Evolutionary conservation across 2,888 invertebrate genomes (phyloP).

Genomic region (Acanthoscelides obtectus): DNA sequence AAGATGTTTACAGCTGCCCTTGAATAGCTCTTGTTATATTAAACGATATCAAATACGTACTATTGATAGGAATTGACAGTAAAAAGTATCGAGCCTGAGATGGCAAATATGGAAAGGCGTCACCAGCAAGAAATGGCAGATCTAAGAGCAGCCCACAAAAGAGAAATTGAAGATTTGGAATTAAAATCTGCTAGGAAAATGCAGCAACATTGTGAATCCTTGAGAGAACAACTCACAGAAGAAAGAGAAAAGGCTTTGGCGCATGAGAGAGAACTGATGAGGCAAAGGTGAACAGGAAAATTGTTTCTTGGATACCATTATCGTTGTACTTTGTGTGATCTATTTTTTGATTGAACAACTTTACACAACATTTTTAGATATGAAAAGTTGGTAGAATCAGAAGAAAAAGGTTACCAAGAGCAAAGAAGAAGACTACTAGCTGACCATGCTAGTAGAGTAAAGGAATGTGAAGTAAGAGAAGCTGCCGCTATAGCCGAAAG

Average conservation of each 20-base stretch:
- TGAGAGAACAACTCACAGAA: slow-evolving; percentile 57
- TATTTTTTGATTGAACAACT: not conserved
- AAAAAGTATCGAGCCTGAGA: slow-evolving; percentile 80
- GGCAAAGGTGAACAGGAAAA: slow-evolving; percentile 47
- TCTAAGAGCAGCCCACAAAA: slow-evolving; percentile 61
- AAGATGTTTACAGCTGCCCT: too few relatives aligned
- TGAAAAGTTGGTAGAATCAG: slow-evolving; percentile 54
- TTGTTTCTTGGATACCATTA: too few relatives aligned
- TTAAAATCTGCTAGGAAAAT: slow-evolving; percentile 57
- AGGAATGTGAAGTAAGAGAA: slow-evolving; percentile 50
- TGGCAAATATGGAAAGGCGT: slow-evolving; percentile 68
- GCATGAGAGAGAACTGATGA: slow-evolving; percentile 57
- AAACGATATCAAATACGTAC: too few relatives aligned
- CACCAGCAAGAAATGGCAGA: slow-evolving; percentile 66
- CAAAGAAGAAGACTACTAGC: slow-evolving; percentile 50
- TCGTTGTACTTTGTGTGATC: too few relatives aligned
- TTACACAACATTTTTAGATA: slow-evolving; percentile 41
- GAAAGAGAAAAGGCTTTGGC: slow-evolving; percentile 60
- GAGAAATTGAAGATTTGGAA: slow-evolving; percentile 61
- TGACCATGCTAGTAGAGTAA: slow-evolving; percentile 46
- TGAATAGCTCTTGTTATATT: too few relatives aligned
- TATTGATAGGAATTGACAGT: slow-evolving; percentile 68
- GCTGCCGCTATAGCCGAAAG: slow-evolving; percentile 46
- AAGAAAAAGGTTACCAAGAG: slow-evolving; percentile 54
- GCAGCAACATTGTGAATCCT: slow-evolving; percentile 56